phyloP scores from a whole-genome alignment of 53 echinoderm and acorn worm species.

The Holothuria leucospilota region DNA sequence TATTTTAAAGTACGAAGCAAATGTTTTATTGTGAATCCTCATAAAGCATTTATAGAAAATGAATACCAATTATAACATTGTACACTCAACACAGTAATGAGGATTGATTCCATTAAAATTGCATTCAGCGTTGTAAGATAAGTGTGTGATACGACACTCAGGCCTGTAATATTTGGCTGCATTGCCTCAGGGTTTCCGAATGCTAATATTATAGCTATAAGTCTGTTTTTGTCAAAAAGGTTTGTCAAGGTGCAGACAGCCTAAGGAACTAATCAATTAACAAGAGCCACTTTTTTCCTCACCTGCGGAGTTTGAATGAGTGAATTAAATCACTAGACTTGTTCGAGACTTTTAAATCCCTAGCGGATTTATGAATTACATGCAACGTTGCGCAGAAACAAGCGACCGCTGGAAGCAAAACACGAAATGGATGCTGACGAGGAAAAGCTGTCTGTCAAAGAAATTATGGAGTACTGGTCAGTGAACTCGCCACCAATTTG shows the following conservation, averaged over 20 bases:
- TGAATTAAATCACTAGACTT: constrained; percentile 18
- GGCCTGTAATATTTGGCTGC: too few species aligned
- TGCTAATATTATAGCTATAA: constrained; percentile 2
- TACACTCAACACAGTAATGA: too few species aligned
- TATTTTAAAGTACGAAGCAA: too few species aligned
- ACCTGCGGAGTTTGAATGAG: constrained; percentile 29
- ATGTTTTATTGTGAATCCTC: too few species aligned
- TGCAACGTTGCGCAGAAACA: constrained; percentile 11
- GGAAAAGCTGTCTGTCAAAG: background rate
- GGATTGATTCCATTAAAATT: too few species aligned
- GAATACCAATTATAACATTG: too few species aligned
- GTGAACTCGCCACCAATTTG: background rate
- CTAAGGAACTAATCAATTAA: constrained; percentile 40
- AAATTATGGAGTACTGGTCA: background rate
- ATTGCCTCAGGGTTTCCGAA: constrained; percentile 18
- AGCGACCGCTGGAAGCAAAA: constrained; percentile 14
- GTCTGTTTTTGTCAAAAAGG: background rate
- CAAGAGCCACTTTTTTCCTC: constrained; percentile 8
- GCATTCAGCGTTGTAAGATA: too few species aligned
- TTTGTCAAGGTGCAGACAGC: constrained; percentile 3
- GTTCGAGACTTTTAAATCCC: constrained; percentile 40
- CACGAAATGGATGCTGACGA: background rate
- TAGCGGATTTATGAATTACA: constrained; percentile 20
- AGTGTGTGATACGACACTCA: too few species aligned
- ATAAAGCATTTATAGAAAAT: too few species aligned